Base-by-base conservation (phyloP, 2,888 invertebrate species). In the Acanthopleura granulata region DNA sequence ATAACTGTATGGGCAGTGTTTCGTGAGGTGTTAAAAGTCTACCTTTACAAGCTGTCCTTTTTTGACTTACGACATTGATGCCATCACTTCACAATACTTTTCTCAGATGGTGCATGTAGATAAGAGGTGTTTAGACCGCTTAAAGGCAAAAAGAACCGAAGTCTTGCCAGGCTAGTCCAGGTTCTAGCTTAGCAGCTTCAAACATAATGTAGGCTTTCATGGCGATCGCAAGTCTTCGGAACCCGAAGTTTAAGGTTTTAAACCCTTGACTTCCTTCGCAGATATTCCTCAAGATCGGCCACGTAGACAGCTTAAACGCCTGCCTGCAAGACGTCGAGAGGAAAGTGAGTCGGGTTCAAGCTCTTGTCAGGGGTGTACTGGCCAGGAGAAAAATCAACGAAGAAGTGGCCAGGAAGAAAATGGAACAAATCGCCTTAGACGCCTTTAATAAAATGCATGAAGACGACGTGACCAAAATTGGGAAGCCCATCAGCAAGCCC, bases 291-390 rank as follows among this genome's bases (percentile, higher is more conserved):
- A 77, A 77, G 30, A 78, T 79, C 72, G 51, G 74, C 1, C 80
- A 81, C 40, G 73, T 77, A n/a, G 81, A 79, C 71, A 74, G 62
- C 49, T 73, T 82, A 22, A 81, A 80, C 70, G 69, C 72, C 0
- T 76, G 75, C 6, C 75, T 80, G 1, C 62, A 72, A 40, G 77
- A 77, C 40, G 25, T 80, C 25, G 79, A 82, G 30, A 72, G 49
- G 51, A 78, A 81, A 49, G 80, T 77, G 25, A 76, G 73, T 29
- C 50, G 76, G 11, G 73, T 81, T 16, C 82, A 82, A 75, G 78
- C 78, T 25, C 74, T 74, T 16, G 77, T 82, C 9, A 73, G 82
- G n/a, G 81, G 81, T 1, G 79, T 75, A 74, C 79, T 79, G 0
- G 79, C 76, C 29, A 77, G 82, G 18, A 73, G 74, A 18, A 76